Evolutionary conservation across 2,888 invertebrate species (phyloP), one percentile per base, ranked within the genome.

Genomic region (Hymenopus coronatus): DNA sequence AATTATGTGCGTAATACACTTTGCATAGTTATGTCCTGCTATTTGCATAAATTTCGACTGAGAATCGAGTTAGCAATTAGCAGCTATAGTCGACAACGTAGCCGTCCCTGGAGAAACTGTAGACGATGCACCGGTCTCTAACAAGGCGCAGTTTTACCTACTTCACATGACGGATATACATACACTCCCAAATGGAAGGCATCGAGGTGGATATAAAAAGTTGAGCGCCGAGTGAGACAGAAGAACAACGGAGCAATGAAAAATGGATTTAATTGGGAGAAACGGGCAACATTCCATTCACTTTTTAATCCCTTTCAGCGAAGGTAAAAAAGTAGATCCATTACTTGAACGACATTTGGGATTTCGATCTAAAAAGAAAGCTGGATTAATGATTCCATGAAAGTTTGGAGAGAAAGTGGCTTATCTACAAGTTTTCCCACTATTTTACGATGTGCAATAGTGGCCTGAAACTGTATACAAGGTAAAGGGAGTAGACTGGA

Each of bases 1-100:
- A 89, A 90, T 90, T 90, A 89, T 88, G 88, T 88, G 85, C 87
- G 82, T 88, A 90, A 89, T 89, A 88, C 87, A 88, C 89, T 90
- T 90, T 89, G 90, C 90, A 90, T 90, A 90, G 90, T 88, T 89
- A 90, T 90, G 82, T 70, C 85, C 54, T 40, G 82, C 87, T 84
- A 90, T 90, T 90, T 90, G 90, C 90, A 90, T 90, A 88, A n/a
- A 87, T 88, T 89, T 87, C 82, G 87, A 82, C 87, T 28, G 28
- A 86, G 28, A 86, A 83, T 86, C 83, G 89, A 89, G 83, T 89
- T 87, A 83, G 83, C 86, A 89, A 89, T 89, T 89, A 89, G 89
- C 70, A 28, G 87, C 85, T 85, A 88, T 83, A 85, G 88, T 82
- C 82, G 8, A 85, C 85, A 27, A 30, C 82, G 82, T 87, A 33